Base-by-base conservation (phyloP, 1,140 invertebrate genomes). In the Drosophila kanapiae region DNA sequence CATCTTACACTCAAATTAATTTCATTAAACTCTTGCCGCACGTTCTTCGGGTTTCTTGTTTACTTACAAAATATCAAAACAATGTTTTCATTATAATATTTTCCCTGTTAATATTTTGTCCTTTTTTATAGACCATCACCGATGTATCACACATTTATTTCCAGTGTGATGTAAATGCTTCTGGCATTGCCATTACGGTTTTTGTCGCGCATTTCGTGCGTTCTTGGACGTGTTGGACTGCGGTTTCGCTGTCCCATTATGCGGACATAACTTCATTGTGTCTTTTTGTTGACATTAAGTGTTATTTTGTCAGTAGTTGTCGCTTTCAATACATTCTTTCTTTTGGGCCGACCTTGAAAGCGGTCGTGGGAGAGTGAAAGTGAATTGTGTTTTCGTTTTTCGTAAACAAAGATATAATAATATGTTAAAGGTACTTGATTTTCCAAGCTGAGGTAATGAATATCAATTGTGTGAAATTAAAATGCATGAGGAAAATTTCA, bases 291-390 rank as follows among this genome's bases (percentile, higher is more conserved):
- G 31, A 11, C 69, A n/a, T 29, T 35, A 23, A 72, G 67, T 71
- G 69, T 40, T 71, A 42, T 71, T 70, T 75, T 60, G 59, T 58
- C 61, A 29, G 47, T 79, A 42, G 16, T 27, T 65, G 58, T 61
- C 33, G 45, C 48, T 51, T 65, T 75, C 63, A 4, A 40, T 49
- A 53, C 47, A 63, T 88, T 87, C 85, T 88, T 88, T 74, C 72
- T 70, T 59, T 40, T 29, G 23, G 11, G 31, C 3, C 53, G 85
- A 63, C 84, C 85, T 90, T 88, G 81, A 90, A 71, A 59, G 13
- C 9, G 16, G 53, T 60, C 43, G 37, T 57, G 67, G 23, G 53
- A 59, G 58, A 81, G 80, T 47, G 81, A 88, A 83, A 88, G 83
- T 83, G 2, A 70, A 62, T 51, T 65, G 11, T 18, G 54, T 29